Evolutionary conservation across 2,113 vertebrate genomes (phyloP).

Genomic region (Holacanthus passer): DNA sequence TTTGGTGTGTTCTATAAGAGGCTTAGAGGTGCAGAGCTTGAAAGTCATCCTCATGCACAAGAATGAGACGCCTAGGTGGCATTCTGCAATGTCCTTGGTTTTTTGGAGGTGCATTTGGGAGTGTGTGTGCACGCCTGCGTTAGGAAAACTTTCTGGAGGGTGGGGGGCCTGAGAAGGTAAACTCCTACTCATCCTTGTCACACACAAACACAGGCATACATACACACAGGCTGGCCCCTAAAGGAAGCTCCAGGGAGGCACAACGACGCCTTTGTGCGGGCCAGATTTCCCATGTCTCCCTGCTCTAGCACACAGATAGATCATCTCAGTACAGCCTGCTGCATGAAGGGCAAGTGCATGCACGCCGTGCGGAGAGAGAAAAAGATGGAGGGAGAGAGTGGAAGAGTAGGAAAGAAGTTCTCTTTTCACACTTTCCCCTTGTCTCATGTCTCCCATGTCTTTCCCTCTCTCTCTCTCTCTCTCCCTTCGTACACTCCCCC

Average conservation of each 20-base stretch:
- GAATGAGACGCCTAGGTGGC: conserved; percentile 44
- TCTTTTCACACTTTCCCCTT: conserved; percentile 72
- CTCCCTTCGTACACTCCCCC: conserved; percentile 47
- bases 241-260: conserved; percentile 80
- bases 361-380: conserved; percentile 63
- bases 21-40: conserved; percentile 42
- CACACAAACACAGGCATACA: conserved; percentile 47
- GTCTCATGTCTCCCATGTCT: conserved; percentile 66
- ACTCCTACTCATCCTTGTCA: conserved; percentile 69
- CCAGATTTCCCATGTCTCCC: conserved; percentile 79
- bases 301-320: conserved; percentile 78
- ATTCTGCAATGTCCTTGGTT: conserved; percentile 67
- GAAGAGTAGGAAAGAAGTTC: conserved; percentile 59
- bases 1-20: conserved; percentile 28
- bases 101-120: conserved; percentile 47
- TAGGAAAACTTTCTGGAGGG: conserved; percentile 32
- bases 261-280: conserved; percentile 79
- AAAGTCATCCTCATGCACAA: conserved; percentile 47
- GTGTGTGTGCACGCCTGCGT: neutral
- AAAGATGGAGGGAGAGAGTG: conserved; percentile 36
- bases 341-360: conserved; percentile 84
- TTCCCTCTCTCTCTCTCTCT: conserved; percentile 41
- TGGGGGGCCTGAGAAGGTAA: conserved; percentile 63
- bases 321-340: conserved; percentile 72
- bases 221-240: conserved; percentile 55